Evolutionary conservation across 2,888 invertebrate species (phyloP), one percentile per base, ranked within the genome.

Genomic region (Phlogophora meticulosa): DNA sequence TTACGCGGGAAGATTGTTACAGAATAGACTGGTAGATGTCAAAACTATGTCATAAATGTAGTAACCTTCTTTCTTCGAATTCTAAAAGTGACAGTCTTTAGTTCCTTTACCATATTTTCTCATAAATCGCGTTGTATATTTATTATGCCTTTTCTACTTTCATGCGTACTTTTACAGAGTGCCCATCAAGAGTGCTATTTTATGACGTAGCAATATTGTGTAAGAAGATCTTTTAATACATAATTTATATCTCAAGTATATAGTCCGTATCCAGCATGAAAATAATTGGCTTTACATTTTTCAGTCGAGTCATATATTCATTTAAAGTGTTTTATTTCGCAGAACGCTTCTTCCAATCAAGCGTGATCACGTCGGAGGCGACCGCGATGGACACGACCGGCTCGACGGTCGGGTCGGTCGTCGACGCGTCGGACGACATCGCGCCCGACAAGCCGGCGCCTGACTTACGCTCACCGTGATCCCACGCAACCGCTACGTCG

Each of bases 291-390:
- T 74, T 59, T 10, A 5, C 38, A 7, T 3, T 56, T 49, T 24
- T 36, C 9, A 1, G 7, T 17, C 20, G 13, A 20, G 9, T 0
- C 11, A 1, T 22, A 48, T 43, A 34, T 57, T 52, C 10, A 57
- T n/a, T 17, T 46, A 7, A n/a, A 38, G 36, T 34, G n/a, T 78
- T 82, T 72, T 67, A 72, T 32, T 83, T 73, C 51, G 69, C 96
- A 95, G 96, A 97, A 89, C 95, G 97, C 65, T 97, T 96, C 94
- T 97, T 97, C 91, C 97, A 96, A 93, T 96, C 96, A 46, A 95
- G 94, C 85, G 96, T 96, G 84, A 95, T 96, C 62, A 96, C 96
- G 45, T 93, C 95, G 1, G 96, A 96, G 74, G 93, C 96, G 62
- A 92, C 96, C 20, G 96, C 96, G 46, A 96, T 96, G 95, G 96